Base-by-base conservation (phyloP, 2,888 invertebrate genomes). In the Epinotia brunnichana region DNA sequence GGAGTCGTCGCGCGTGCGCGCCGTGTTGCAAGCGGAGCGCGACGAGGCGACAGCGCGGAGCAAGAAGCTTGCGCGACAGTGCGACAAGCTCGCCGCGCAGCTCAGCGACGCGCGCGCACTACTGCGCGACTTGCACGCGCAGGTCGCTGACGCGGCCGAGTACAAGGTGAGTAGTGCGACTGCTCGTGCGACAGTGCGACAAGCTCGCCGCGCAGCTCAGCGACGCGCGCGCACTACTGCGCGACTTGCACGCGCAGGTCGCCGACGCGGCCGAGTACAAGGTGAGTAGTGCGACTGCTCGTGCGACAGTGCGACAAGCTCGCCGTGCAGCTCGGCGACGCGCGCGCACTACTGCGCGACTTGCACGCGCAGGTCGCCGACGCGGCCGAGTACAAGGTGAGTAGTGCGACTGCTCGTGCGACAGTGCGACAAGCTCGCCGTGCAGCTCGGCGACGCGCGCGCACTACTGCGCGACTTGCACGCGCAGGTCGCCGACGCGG, bases 341-440 rank as follows among this genome's bases (percentile, higher is more conserved):
- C 39, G 11, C 10, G 39, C 39, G 39, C 39, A 10, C 39, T 9
- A 2, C 11, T 39, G 11, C 39, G 39, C 10, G 39, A 39, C 39
- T 98, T n/a, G 59, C 97, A 97, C 89, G 95, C 96, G 2, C 97
- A 97, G 84, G 89, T 97, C 11, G 95, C 96, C 0, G 97, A 97
- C 85, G 97, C 97, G 0, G 96, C 97, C 0, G 97, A 97, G 83
- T 97, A 96, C 84, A 98, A 97, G 94, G 86, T 93, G 41, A 93
- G 97, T 75, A 94, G 95, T 74, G 97, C 97, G 85, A 97, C 39
- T 98, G 85, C 90, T 97, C 44, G 94, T 95, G 81, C 97, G 97
- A 74, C 96, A 96, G 82, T 93, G 96, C 13, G 96, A 96, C 78
- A 96, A 96, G 74, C 95, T 29, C 29, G 29, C 29, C 29, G 29